phyloP scores from a whole-genome alignment of 2,888 invertebrate species.

The Erannis defoliaria region DNA sequence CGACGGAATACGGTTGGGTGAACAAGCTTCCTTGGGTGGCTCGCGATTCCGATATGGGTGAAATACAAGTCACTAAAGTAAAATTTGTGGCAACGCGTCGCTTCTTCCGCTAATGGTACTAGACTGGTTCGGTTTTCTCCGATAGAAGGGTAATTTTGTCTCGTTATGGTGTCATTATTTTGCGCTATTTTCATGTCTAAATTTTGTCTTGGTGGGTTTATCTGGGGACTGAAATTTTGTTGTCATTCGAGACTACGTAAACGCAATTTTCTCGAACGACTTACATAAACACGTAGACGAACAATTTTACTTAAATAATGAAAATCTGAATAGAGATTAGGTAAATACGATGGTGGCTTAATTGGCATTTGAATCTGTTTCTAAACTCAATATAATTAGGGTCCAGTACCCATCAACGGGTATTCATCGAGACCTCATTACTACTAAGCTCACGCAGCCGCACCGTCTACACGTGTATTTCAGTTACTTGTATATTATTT shows the following conservation, averaged over 20 bases:
- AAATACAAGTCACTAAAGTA: conserved; percentile 66
- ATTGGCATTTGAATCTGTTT: no score
- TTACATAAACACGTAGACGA: no score
- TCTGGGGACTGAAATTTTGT: conserved; percentile 28
- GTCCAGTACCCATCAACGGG: no score
- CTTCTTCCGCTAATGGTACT: conserved; percentile 72
- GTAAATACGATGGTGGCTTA: no score
- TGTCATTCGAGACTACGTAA: conserved; percentile 3
- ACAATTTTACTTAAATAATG: no score
- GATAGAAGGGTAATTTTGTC: conserved; percentile 66
- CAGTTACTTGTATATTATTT: no score
- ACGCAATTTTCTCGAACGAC: no score
- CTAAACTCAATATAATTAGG: no score
- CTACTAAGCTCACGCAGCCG: no score
- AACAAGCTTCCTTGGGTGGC: conserved; percentile 65
- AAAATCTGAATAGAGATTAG: no score
- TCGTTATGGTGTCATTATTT: conserved; percentile 64
- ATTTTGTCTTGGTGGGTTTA: conserved; percentile 46
- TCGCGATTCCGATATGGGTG: conserved; percentile 74
- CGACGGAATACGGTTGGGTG: conserved; percentile 76
- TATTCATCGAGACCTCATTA: no score
- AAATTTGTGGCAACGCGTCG: conserved; percentile 69
- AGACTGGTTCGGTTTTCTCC: conserved; percentile 59
- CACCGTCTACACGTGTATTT: no score
- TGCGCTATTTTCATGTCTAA: conserved; percentile 61